Evolutionary conservation across 2,888 invertebrate species (phyloP), one percentile per base, ranked within the genome.

Genomic region (Adelognathus sp.): DNA sequence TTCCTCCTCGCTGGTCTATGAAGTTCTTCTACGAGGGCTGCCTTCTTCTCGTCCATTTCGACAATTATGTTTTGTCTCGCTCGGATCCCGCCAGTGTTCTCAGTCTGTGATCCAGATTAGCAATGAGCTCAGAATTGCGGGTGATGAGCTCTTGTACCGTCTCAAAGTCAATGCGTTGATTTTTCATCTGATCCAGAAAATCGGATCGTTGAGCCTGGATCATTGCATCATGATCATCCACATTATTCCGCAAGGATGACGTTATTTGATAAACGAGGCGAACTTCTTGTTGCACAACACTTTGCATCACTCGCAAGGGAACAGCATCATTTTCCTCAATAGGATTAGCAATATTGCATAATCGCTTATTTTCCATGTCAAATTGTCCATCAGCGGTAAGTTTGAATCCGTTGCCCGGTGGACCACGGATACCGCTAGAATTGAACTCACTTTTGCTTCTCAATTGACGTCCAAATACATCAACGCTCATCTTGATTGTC

Each of bases 341-440:
- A 11, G 63, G 29, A 4, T 63, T 16, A 36, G 36, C 73, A 18
- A 80, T 9, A 36, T 76, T 77, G 29, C 70, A 70, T n/a, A 80
- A 36, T 74, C 44, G 63, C 18, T 70, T 77, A 29, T 70, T 61
- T 21, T 76, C 61, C 16, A 79, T 36, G 41, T 79, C 29, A 58
- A 72, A 79, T 11, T 79, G 41, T 16, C 72, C 69, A 50, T 75
- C 71, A 24, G 46, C 4, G 29, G 56, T 70, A 1, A 76, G 0
- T 54, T 73, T 61, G 14, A 67, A 67, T 24, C 72, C 63, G n/a
- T 14, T 18, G 3, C 67, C 72, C 3, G 54, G 52, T 36, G 75
- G 60, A 33, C 67, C 70, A 29, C 9, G 54, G 9, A 14, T 44
- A 9, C 29, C 41, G 7, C 16, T 27, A 2, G n/a, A 39, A 31